Conservation (phyloP, 2,797 vertebrate genomes). For the Enteromius thamalakanensis region DNA sequence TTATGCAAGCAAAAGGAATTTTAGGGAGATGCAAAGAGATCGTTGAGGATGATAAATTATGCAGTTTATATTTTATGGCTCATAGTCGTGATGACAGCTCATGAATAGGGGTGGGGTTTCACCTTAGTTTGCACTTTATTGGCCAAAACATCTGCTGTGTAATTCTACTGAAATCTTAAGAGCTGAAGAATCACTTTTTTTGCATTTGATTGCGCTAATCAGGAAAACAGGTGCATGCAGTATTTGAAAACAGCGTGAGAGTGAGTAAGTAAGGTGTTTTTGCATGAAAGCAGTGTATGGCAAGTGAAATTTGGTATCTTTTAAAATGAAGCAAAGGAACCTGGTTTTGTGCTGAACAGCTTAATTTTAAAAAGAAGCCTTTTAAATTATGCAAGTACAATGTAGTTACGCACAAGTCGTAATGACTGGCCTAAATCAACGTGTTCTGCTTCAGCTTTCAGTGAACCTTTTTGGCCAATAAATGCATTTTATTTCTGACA, state of each 20-base stretch:
- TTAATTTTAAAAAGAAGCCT: neutral
- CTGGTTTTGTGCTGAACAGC: conserved; percentile 17
- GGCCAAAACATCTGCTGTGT: conserved; percentile 52
- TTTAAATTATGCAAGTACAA: conserved; percentile 33
- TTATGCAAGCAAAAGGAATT: conserved; percentile 39
- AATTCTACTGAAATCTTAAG: conserved; percentile 35
- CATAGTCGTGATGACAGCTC: conserved; percentile 10
- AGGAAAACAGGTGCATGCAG: conserved; percentile 32
- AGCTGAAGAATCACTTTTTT: conserved; percentile 28
- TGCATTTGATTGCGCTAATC: conserved; percentile 10
- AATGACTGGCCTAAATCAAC: neutral
- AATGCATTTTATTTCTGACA: conserved; percentile 38
- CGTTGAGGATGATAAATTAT: conserved; percentile 29
- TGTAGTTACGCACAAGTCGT: conserved; percentile 17
- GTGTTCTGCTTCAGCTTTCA: conserved; percentile 4
- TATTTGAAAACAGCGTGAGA: conserved; percentile 11
- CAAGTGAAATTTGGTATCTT: conserved; percentile 11
- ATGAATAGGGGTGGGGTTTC: conserved; percentile 13
- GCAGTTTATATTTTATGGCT: conserved; percentile 21
- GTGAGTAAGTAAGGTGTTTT: conserved; percentile 22
- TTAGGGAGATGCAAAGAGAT: conserved; percentile 22
- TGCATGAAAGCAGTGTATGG: conserved; percentile 41
- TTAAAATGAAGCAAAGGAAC: conserved; percentile 16
- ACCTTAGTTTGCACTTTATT: conserved; percentile 53
- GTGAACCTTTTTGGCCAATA: conserved; percentile 45